phyloP scores from a whole-genome alignment of 2,888 invertebrate genomes.

The Mythimna impura region DNA sequence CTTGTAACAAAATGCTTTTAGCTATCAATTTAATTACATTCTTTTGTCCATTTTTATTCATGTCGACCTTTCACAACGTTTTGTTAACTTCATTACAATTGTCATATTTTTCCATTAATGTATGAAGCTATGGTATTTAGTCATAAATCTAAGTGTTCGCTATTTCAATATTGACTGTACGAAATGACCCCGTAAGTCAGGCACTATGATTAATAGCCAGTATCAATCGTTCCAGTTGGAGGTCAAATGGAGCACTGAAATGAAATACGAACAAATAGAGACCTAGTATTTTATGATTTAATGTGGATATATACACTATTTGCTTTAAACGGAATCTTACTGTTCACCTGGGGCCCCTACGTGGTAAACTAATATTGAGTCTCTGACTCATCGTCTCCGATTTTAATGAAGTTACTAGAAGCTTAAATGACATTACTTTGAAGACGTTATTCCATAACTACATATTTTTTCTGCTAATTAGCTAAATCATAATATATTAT shows the following conservation, averaged over 20 bases:
- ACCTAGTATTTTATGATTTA: conserved; percentile 23
- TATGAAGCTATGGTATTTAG: conserved; percentile 24
- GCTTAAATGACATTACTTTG: neutral
- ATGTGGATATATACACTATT: conserved; percentile 31
- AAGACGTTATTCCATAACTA: too few species aligned
- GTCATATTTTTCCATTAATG: conserved; percentile 9
- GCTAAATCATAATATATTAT: neutral
- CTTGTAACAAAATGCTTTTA: neutral
- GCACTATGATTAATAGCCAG: conserved; percentile 55
- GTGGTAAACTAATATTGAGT: conserved; percentile 3
- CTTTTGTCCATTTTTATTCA: neutral
- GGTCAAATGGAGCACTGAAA: conserved; percentile 44
- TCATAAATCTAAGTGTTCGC: conserved; percentile 42
- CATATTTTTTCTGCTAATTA: neutral
- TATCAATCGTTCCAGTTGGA: conserved; percentile 56
- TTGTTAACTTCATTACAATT: neutral
- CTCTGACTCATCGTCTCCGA: neutral
- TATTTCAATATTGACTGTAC: conserved; percentile 51
- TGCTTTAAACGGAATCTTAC: neutral
- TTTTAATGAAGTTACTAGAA: neutral
- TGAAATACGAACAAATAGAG: conserved; percentile 44
- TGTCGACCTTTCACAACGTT: neutral
- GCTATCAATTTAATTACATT: neutral
- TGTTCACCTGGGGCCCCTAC: conserved; percentile 16
- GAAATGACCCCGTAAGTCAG: conserved; percentile 36